Percentiles rank a stretch among this genome's conserved stretches.
phyloP scores from a whole-genome alignment of 1,140 invertebrate genomes.

The Drosophila pectinifera region DNA sequence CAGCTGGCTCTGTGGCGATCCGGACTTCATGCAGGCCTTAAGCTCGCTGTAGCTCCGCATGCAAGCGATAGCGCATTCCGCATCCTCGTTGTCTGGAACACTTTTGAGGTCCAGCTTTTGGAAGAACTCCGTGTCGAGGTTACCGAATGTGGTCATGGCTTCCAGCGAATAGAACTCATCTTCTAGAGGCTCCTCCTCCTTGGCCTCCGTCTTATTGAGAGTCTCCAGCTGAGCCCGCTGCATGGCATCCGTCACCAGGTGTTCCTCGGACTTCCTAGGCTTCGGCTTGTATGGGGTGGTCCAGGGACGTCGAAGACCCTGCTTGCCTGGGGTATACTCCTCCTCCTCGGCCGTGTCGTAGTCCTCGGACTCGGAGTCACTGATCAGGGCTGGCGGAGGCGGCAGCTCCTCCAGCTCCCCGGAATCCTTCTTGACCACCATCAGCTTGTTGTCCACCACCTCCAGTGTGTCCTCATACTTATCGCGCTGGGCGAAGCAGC shows the following conservation, averaged over 20 bases:
- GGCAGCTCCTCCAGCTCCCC: slow-evolving; percentile 65
- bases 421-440: slow-evolving; percentile 72
- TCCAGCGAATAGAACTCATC: slow-evolving; percentile 63
- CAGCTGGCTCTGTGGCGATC: slow-evolving; percentile 8
- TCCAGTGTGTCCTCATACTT: slow-evolving; percentile 71
- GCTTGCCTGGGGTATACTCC: slow-evolving; percentile 4
- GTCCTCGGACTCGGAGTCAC: slow-evolving; percentile 44
- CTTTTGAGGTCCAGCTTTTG: slow-evolving; percentile 66
- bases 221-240: background rate
- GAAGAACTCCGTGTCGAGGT: slow-evolving; percentile 67
- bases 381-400: slow-evolving; percentile 52
- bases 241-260: slow-evolving; percentile 37
- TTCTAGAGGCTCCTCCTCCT: slow-evolving; percentile 11
- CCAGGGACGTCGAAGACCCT: slow-evolving; percentile 31
- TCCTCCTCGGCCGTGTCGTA: slow-evolving; percentile 68
- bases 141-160: slow-evolving; percentile 45
- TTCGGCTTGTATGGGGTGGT: slow-evolving; percentile 51
- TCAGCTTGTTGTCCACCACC: slow-evolving; percentile 64
- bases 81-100: slow-evolving; percentile 39
- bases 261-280: slow-evolving; percentile 44
- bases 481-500: slow-evolving; percentile 66
- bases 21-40: slow-evolving; percentile 44
- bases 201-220: background rate
- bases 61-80: slow-evolving; percentile 52
- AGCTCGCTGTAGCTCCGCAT: slow-evolving; percentile 70